phyloP scores from a whole-genome alignment of 2,113 vertebrate species.

The Odontesthes bonariensis region DNA sequence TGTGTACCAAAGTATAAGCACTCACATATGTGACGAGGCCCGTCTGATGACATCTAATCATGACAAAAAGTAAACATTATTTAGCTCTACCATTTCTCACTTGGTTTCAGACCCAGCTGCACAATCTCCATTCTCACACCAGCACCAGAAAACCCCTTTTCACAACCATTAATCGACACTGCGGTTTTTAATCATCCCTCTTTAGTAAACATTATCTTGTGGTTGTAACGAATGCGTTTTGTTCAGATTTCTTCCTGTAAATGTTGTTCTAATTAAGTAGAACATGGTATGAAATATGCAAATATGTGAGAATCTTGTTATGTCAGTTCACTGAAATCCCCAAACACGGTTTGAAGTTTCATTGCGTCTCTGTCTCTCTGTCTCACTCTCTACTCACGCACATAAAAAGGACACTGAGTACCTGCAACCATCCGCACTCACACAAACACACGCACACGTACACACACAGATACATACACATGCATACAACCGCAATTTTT shows the following conservation, averaged over 20 bases:
- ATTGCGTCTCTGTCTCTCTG: not conserved
- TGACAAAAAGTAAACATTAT: slow-evolving; percentile 24
- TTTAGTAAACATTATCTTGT: slow-evolving; percentile 31
- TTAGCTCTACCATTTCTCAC: not conserved
- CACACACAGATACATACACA: too few relatives aligned
- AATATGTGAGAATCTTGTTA: slow-evolving; percentile 32
- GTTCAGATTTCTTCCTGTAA: slow-evolving; percentile 20
- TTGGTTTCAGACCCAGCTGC: not conserved
- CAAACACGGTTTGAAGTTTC: slow-evolving; percentile 25
- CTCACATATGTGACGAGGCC: not conserved
- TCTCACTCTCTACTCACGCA: too few relatives aligned
- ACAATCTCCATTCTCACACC: not conserved
- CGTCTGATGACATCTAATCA: slow-evolving; percentile 13
- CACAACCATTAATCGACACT: slow-evolving; percentile 6
- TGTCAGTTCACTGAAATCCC: slow-evolving; percentile 25
- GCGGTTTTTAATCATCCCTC: slow-evolving; percentile 30
- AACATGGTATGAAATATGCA: slow-evolving; percentile 50
- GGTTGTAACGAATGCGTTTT: slow-evolving; percentile 16
- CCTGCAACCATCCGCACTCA: too few relatives aligned
- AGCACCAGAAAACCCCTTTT: slow-evolving; percentile 3
- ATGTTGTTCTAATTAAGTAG: slow-evolving; percentile 41
- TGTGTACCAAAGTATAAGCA: not conserved
- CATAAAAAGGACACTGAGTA: too few relatives aligned
- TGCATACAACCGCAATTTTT: too few relatives aligned
- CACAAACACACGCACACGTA: too few relatives aligned